Evolutionary conservation across 2,888 invertebrate species (phyloP).

Genomic region (Thymelicus sylvestris): DNA sequence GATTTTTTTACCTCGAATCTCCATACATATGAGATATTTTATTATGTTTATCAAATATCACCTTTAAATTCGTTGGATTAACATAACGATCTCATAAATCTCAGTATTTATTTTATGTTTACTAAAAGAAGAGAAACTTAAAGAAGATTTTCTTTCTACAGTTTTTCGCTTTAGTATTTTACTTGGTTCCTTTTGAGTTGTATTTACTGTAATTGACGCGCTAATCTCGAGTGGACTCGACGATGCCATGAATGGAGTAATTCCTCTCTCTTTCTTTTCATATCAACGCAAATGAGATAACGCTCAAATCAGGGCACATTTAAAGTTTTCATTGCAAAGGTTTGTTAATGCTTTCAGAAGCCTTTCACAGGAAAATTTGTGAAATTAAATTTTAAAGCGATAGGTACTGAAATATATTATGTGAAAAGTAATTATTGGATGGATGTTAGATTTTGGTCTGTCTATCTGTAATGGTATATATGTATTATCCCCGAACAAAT

Average conservation of each 20-base stretch:
- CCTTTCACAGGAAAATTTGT: not conserved
- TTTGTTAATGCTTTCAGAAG: constrained; percentile 8
- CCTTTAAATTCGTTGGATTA: too few relatives aligned
- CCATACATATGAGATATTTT: too few relatives aligned
- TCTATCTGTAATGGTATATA: too few relatives aligned
- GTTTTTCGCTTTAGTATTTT: constrained; percentile 22
- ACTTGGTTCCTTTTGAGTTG: constrained; percentile 14
- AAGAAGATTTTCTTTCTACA: not conserved
- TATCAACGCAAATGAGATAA: constrained; percentile 9
- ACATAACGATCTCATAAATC: too few relatives aligned
- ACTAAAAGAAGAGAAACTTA: not conserved
- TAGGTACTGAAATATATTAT: too few relatives aligned
- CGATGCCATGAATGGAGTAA: constrained; percentile 4
- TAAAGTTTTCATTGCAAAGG: constrained; percentile 1
- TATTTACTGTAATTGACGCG: constrained; percentile 24
- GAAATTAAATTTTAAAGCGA: not conserved
- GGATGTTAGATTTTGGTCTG: too few relatives aligned
- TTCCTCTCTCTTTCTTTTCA: constrained; percentile 5
- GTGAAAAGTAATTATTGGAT: too few relatives aligned
- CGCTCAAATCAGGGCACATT: constrained; percentile 16
- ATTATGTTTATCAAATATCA: too few relatives aligned
- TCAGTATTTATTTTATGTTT: too few relatives aligned
- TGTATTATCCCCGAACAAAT: too few relatives aligned
- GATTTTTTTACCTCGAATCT: too few relatives aligned
- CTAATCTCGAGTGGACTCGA: constrained; percentile 24